Evolutionary conservation across 2,113 vertebrate genomes (phyloP), one percentile per base, ranked within the genome.

Genomic region (Petaurus breviceps): DNA sequence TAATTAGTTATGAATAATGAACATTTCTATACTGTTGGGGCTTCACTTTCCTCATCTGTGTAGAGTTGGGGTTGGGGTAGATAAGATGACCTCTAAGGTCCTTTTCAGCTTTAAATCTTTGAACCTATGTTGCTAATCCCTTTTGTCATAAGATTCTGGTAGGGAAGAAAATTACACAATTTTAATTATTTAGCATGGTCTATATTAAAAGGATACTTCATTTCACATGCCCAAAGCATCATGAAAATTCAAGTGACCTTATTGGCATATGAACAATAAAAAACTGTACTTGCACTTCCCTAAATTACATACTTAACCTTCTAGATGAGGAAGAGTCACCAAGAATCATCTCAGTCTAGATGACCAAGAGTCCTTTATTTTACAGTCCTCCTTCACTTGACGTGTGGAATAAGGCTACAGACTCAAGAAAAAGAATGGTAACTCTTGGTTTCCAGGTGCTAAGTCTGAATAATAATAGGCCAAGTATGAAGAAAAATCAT

Each of bases 401-500:
- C 19, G 23, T 19, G 68, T 77, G 22, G 19, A 84, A 84, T 84
- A 22, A 22, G 68, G 37, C 16, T 84, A 43, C 7, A 84, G 12
- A 77, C 3, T 43, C n/a, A 31, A 90, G 97, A 52, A 96, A 96
- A 19, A 46, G 95, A 96, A 49, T 0, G 0, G 14, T 50, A 96
- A 91, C 92, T 89, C 90, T 54, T 97, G 84, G 43, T 25, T 95
- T 97, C 94, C 95, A 94, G 52, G 96, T 95, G 95, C 53, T 52
- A 96, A 90, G 95, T 84, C 92, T 95, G 61, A 97, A 94, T 43
- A 97, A 92, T 92, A 95, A 0, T 28, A 91, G 5, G 52, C 10
- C 90, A 90, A 90, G 26, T 91, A 97, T 97, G 92, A 93, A 98
- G 95, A 96, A 93, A 23, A 97, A 43, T 95, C 96, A 95, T 96